Evolutionary conservation across 1,140 invertebrate species (phyloP), one percentile per base, ranked within the genome.

Genomic region (Teleopsis dalmanni): DNA sequence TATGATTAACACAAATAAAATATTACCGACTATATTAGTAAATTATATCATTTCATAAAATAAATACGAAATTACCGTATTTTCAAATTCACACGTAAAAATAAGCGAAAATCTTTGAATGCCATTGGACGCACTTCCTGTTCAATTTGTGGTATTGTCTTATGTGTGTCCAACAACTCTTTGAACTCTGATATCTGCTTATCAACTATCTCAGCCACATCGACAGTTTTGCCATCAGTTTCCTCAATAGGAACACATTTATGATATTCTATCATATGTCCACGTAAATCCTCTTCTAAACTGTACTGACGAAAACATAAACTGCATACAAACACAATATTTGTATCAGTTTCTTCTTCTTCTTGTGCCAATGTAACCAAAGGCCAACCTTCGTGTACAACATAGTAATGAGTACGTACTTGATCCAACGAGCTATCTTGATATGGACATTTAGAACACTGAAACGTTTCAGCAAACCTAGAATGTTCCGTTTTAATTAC

Each of bases 201-300:
- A 23, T 38, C 23, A 10, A 34, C 31, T 22, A 14, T 21, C 9
- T 26, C 40, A 14, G 14, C 42, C 10, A 19, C 6, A 27, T 44
- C 7, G 7, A 29, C 27, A 29, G 7, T 29, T 29, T 13, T 29
- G 7, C 13, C 27, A 29, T 29, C 27, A 22, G 7, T 34, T 36
- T 43, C 52, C 37, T 47, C 53, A 42, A 54, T 47, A 22, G 54
- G 53, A 35, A 47, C 47, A 16, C 35, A 70, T 37, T 57, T 56
- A 18, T 72, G 60, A 41, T 56, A 75, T 42, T 67, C 66, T 50
- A 77, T 74, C 72, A 77, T 73, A 47, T 77, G 76, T 16, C 73
- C 68, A 26, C 72, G 71, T 29, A 76, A 70, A 51, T 69, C 71
- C 51, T 76, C 74, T 41, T 72, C 59, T 10, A 75, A 62, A 44